Evolutionary conservation across 2,113 vertebrate species (phyloP), one percentile per base, ranked within the genome.

Genomic region (Seriola quinqueradiata): DNA sequence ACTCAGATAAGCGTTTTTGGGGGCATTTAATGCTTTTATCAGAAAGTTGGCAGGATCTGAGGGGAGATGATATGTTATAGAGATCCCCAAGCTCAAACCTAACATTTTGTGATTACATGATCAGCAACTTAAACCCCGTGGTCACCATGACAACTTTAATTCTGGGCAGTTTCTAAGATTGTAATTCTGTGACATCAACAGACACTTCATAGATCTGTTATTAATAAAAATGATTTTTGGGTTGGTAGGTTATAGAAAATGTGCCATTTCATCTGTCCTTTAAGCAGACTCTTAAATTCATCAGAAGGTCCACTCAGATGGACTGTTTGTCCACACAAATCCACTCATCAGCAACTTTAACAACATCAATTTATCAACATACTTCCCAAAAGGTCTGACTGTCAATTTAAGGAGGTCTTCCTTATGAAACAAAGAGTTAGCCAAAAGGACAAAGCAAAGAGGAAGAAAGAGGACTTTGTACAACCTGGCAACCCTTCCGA

Each of bases 211-310:
- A 34, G 46, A 1, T 23, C 13, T 36, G 25, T 3, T 9, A 63
- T 61, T 36, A 44, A 75, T 7, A 55, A 42, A 17, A 38, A 17
- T 17, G 28, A 57, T 11, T 9, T 70, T 63, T 61, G n/a, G 54
- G 52, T 54, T 77, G 23, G 60, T 54, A 84, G 19, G 59, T 60
- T 74, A 25, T 38, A 34, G 25, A 46, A 73, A 66, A 4, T n/a
- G 16, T 28, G 1, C 21, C 0, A 17, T 36, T 36, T 34, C 10
- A 9, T 63, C 12, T 28, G 14, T 16, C 12, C 4, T 55, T 81
- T 10, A 6, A 21, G 9, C 19, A 13, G 46, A 55, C 19, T 10
- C 12, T 55, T 14, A 52, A 12, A 70, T 46, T 65, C 1, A 50
- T 40, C 38, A 14, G 50, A 38, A 28, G 38, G 14, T 38, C 44